Percentiles rank a stretch among this genome's conserved stretches.
Evolutionary conservation across 2,113 vertebrate genomes (phyloP).

Genomic region (Ciconia boyciana): DNA sequence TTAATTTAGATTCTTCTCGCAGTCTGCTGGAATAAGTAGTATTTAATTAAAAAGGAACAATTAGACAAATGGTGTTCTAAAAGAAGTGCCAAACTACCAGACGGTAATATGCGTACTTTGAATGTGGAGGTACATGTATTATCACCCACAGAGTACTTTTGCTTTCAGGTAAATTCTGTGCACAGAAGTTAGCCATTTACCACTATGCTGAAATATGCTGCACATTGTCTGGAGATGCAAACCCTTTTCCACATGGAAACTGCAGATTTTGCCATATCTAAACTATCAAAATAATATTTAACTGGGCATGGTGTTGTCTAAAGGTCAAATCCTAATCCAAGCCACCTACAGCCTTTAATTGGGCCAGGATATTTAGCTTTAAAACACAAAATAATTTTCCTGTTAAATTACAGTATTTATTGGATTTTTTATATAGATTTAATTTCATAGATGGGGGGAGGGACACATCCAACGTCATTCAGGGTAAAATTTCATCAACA

Average conservation of each 20-base stretch:
- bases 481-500: neutral
- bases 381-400: neutral
- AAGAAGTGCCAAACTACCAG: neutral
- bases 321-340: neutral
- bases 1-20: neutral
- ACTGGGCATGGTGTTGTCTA: neutral
- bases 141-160: neutral
- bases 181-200: neutral
- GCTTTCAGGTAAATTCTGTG: neutral
- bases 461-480: neutral
- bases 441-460: neutral
- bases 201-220: neutral
- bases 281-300: neutral
- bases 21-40: neutral
- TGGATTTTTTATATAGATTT: neutral
- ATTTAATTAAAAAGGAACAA: conserved; percentile 6
- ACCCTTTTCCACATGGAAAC: neutral
- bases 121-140: neutral
- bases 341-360: neutral
- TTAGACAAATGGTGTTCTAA: neutral
- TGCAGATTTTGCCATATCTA: neutral
- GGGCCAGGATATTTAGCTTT: neutral
- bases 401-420: neutral
- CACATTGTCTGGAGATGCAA: neutral
- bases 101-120: neutral